phyloP scores from a whole-genome alignment of 2,888 invertebrate genomes.

The Syrista parreyssii region DNA sequence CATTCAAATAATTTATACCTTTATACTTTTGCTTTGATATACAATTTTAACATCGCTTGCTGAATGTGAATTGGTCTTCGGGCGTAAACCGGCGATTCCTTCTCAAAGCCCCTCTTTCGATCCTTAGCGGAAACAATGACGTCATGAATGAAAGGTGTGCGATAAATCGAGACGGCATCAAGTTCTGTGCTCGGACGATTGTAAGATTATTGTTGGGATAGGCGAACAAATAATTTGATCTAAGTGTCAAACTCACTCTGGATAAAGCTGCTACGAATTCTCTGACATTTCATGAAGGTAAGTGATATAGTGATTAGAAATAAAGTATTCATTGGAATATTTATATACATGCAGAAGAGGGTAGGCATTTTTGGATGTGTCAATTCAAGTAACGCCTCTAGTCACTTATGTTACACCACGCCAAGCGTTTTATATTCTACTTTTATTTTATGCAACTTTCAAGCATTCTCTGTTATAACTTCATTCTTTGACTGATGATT shows the following conservation, averaged over 20 bases:
- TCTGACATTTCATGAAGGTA: constrained; percentile 9
- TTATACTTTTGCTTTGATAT: not conserved
- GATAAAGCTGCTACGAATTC: not conserved
- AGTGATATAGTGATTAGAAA: not conserved
- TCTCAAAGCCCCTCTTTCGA: constrained; percentile 19
- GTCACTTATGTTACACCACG: not conserved
- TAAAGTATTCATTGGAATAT: not conserved
- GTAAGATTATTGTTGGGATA: not conserved
- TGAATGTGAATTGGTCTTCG: constrained; percentile 18
- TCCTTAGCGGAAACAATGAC: constrained; percentile 53
- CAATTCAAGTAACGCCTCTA: not conserved
- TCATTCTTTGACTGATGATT: constrained; percentile 4
- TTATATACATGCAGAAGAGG: not conserved
- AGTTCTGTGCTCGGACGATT: constrained; percentile 13
- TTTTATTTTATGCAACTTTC: not conserved
- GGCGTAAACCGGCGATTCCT: constrained; percentile 35
- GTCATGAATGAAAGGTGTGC: constrained; percentile 49
- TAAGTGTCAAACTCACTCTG: not conserved
- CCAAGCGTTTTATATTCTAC: not conserved
- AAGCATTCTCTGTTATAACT: not conserved
- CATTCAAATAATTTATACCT: not conserved
- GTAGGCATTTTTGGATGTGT: not conserved
- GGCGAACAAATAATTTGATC: not conserved
- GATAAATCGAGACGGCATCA: constrained; percentile 34
- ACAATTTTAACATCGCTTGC: not conserved